Evolutionary conservation across 2,797 vertebrate genomes (phyloP), one percentile per base, ranked within the genome.

Genomic region (Rhynchonycteris naso): DNA sequence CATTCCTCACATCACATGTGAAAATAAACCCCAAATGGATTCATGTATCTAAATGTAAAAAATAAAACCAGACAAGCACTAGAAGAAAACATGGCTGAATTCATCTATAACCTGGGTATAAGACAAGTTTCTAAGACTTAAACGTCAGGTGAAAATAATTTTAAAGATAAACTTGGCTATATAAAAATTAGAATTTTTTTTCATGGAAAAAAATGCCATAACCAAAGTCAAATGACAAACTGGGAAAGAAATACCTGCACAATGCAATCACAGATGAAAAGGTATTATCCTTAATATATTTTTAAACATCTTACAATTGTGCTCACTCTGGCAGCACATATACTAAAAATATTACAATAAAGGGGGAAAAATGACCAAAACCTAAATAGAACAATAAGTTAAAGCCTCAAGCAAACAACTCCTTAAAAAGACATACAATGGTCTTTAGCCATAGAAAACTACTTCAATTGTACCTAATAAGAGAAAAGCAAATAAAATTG

Each of bases 401-500:
- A 56, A 94, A 87, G 18, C 5, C 52, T 88, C 16, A 65, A 59
- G 35, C 1, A 47, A 81, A 76, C 11, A 91, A 81, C 22, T 72
- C 16, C 58, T 88, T 14, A 61, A 71, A 92, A 69, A 80, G 13
- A 61, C 9, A 84, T 9, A 56, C 6, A 47, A 66, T 79, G 22
- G 7, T 65, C 21, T 22, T 83, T 91, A 83, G 71, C 80, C 69
- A 94, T 12, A 58, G n/a, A 15, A 78, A 65, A 89, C 43, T 65
- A 88, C 56, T 89, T 94, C 26, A 72, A 21, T 86, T 94, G 83
- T 93, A 89, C 54, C 88, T 43, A 75, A 47, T 87, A 86, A 89
- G 22, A 91, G 30, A 84, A 96, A 93, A 74, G 19, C 28, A 96
- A 91, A 65, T 66, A 75, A 93, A 96, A 94, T 86, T 66, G 80